Conservation (phyloP, 2,888 invertebrate genomes). For the Drosophila lacicola region DNA sequence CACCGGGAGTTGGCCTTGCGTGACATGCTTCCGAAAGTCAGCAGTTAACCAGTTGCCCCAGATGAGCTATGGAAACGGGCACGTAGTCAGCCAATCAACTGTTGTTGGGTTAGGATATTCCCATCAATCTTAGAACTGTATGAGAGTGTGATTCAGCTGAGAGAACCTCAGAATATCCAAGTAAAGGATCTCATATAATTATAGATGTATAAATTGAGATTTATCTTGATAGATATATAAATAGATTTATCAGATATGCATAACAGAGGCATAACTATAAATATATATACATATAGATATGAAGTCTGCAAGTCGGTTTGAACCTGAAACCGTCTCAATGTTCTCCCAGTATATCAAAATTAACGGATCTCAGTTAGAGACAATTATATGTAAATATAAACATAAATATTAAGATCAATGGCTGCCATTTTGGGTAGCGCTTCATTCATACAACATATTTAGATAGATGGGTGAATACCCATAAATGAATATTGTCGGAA, state of each 20-base stretch:
- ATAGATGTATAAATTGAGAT: not conserved
- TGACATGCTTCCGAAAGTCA: slow-evolving; percentile 44
- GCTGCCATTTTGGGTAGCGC: too few species aligned
- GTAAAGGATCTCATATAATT: not conserved
- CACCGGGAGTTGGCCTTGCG: slow-evolving; percentile 47
- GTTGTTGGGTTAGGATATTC: slow-evolving; percentile 20
- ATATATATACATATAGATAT: not conserved
- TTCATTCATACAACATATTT: too few species aligned
- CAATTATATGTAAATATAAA: too few species aligned
- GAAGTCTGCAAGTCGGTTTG: too few species aligned
- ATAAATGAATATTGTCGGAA: too few species aligned
- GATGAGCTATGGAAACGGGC: slow-evolving; percentile 25
- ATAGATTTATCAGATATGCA: not conserved
- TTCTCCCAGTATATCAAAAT: too few species aligned
- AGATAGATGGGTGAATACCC: too few species aligned
- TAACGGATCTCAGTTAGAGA: too few species aligned
- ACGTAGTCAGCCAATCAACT: slow-evolving; percentile 28
- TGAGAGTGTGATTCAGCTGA: not conserved
- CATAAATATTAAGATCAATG: too few species aligned
- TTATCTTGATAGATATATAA: not conserved
- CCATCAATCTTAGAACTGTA: slow-evolving; percentile 1
- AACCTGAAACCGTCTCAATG: too few species aligned
- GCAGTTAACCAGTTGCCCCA: slow-evolving; percentile 12
- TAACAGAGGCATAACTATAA: not conserved
- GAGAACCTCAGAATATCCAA: not conserved